Evolutionary conservation across 2,113 vertebrate species (phyloP).

Genomic region (Haplotaxodon microlepis): DNA sequence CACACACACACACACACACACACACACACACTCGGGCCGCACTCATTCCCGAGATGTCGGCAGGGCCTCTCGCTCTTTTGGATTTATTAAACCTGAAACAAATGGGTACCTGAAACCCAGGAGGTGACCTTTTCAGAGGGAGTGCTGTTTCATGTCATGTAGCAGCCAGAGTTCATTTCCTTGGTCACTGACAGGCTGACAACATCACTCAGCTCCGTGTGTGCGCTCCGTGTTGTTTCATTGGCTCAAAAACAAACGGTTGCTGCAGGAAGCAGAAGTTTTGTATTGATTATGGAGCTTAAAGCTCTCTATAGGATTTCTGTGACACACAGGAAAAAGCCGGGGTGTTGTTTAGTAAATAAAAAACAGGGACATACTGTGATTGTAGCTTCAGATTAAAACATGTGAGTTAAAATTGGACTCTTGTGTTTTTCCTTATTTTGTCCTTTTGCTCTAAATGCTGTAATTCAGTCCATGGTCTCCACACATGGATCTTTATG

Average conservation of each 20-base stretch:
- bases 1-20: neutral
- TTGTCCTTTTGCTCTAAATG: neutral
- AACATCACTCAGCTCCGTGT: neutral
- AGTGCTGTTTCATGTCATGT: slow-evolving; percentile 50
- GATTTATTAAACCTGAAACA: slow-evolving; percentile 48
- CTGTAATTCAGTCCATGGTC: accelerated
- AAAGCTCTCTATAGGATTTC: neutral
- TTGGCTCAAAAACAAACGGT: neutral
- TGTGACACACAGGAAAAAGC: accelerated
- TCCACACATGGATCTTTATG: neutral
- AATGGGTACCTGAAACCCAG: neutral
- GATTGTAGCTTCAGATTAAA: neutral
- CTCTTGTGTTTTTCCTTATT: neutral
- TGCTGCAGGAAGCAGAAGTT: neutral
- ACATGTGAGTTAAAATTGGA: neutral
- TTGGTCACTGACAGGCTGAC: neutral
- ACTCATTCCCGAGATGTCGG: slow-evolving; percentile 24
- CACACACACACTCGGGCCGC: neutral
- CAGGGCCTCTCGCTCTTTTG: slow-evolving; percentile 41
- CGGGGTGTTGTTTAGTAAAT: accelerated
- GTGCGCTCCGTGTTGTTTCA: neutral
- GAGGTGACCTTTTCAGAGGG: slow-evolving; percentile 29
- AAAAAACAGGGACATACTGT: neutral
- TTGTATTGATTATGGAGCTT: neutral
- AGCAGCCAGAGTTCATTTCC: slow-evolving; percentile 34